Percentiles rank a stretch among this genome's conserved stretches.
phyloP scores from a whole-genome alignment of 1,140 invertebrate genomes.

The Luehdorfia chinensis region DNA sequence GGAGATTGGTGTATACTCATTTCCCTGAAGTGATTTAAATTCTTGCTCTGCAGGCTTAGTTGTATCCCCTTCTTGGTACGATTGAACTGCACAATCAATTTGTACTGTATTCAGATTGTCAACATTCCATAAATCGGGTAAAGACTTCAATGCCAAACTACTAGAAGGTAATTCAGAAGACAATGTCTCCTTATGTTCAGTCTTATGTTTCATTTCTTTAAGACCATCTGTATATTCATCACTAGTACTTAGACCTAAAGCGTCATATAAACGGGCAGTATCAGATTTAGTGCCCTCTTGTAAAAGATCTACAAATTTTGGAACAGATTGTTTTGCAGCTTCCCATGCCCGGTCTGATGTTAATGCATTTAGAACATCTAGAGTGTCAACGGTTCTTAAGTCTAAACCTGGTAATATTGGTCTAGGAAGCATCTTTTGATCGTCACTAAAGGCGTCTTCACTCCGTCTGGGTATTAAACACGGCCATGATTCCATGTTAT shows the following conservation, averaged over 20 bases:
- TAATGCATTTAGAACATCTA: conserved; percentile 57
- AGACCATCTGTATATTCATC: conserved; percentile 45
- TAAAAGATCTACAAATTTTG: conserved; percentile 69
- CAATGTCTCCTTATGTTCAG: conserved; percentile 41
- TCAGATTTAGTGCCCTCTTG: conserved; percentile 66
- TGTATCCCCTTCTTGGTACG: conserved; percentile 30
- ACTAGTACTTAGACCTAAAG: conserved; percentile 48
- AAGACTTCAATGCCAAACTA: conserved; percentile 33
- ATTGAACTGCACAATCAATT: conserved; percentile 31
- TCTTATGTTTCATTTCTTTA: conserved; percentile 40
- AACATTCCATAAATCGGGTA: conserved; percentile 43
- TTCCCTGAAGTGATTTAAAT: conserved; percentile 31
- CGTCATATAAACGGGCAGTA: conserved; percentile 62
- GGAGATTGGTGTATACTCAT: conserved; percentile 27
- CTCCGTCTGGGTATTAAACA: conserved; percentile 50
- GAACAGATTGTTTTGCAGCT: conserved; percentile 71
- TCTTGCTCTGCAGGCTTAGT: conserved; percentile 32
- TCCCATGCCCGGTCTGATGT: conserved; percentile 72
- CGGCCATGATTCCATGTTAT: conserved; percentile 66
- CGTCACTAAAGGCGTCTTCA: conserved; percentile 52
- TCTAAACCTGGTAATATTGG: conserved; percentile 40
- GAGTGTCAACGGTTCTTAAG: conserved; percentile 40
- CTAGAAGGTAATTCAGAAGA: conserved; percentile 27
- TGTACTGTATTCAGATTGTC: conserved; percentile 29
- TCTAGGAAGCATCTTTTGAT: conserved; percentile 41